These are phyloP conservation scores for Lasiurus borealis DNA, from an alignment of 2,113 vertebrate genomes.

Conservation along the genomic window DNA sequence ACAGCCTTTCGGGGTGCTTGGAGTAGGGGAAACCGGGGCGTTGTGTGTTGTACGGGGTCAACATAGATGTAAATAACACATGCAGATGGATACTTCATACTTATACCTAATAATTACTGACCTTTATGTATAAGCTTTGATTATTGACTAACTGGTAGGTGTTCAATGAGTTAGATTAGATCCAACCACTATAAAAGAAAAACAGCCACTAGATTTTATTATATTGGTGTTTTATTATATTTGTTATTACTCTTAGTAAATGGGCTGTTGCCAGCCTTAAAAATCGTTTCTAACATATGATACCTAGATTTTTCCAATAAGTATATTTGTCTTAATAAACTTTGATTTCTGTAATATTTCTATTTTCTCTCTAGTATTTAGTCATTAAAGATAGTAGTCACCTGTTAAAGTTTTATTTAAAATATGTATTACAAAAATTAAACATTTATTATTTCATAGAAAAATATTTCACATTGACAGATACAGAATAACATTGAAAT, in stretches of 20 bases:
- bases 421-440: slow-evolving; percentile 18
- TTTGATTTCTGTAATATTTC: slow-evolving; percentile 30
- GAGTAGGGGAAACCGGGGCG: neutral
- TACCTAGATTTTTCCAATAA: slow-evolving; percentile 46
- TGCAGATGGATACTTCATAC: neutral
- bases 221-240: neutral
- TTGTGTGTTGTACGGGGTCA: neutral
- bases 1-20: neutral
- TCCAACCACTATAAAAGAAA: slow-evolving; percentile 2
- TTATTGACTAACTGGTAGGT: neutral
- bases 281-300: slow-evolving; percentile 15
- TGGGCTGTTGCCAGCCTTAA: neutral
- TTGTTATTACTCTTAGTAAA: slow-evolving; percentile 39
- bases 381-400: neutral
- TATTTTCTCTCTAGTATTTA: slow-evolving; percentile 46
- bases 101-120: neutral
- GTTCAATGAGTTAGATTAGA: slow-evolving; percentile 10
- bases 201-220: neutral
- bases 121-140: neutral
- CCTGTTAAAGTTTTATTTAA: slow-evolving; percentile 13
- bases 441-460: slow-evolving; percentile 6
- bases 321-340: slow-evolving; percentile 45
- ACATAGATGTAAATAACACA: neutral
- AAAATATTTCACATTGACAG: neutral
- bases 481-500: neutral